phyloP scores from a whole-genome alignment of 2,113 vertebrate species.

The Grus americana region DNA sequence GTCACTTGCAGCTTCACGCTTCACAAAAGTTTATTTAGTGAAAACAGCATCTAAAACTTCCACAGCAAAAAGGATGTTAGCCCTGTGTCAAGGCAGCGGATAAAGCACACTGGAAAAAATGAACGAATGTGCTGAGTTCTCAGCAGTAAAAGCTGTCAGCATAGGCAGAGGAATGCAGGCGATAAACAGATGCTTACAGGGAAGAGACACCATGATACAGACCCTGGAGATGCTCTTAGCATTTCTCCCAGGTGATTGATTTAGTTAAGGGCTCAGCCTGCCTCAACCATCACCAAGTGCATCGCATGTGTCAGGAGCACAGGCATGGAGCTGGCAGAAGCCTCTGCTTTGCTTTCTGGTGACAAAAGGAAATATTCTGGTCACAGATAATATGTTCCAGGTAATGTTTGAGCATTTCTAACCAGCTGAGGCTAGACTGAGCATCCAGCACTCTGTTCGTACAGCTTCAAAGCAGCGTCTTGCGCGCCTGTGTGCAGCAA shows the following conservation, averaged over 20 bases:
- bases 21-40: neutral
- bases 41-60: neutral
- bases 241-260: neutral
- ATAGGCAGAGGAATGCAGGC: neutral
- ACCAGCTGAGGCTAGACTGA: neutral
- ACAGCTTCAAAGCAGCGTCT: neutral
- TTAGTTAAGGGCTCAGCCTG: neutral
- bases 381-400: neutral
- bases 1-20: neutral
- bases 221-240: neutral
- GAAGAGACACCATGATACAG: neutral
- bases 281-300: neutral
- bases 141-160: neutral
- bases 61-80: neutral
- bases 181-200: neutral
- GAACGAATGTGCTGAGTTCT: neutral
- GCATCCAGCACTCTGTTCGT: neutral
- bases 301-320: neutral
- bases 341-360: neutral
- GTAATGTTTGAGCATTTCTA: neutral
- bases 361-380: neutral
- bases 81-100: neutral
- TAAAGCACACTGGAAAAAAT: neutral
- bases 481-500: fast-evolving
- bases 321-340: neutral